Base-by-base conservation (phyloP, 2,888 invertebrate genomes). In the Pristionchus entomophagus region DNA sequence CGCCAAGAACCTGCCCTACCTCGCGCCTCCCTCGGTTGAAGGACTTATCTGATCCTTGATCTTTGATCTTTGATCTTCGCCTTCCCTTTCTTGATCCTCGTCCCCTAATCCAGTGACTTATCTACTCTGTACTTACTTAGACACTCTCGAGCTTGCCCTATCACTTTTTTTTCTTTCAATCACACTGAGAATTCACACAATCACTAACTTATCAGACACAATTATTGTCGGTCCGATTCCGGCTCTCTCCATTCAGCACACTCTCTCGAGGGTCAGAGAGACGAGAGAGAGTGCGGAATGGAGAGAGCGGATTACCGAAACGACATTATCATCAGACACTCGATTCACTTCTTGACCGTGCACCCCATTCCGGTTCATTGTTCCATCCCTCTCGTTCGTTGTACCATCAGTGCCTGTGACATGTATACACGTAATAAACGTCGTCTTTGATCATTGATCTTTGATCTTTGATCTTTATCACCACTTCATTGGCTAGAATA, bases 1-100 rank as follows among this genome's bases (percentile, higher is more conserved):
- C 85, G 92, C 92, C 35, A 92, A 92, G 88, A 90, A 92, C 78
- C 87, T 92, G 59, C 92, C 92, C 65, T 91, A 91, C 86, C 89
- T 93, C 69, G 89, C 90, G 56, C 93, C 92, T n/a, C 92, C 92
- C 38, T 90, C 88, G 22, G 56, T 84, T 84, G 93, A 93, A 86
- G 93, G 93, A 62, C 91, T 90, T 26, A 90, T 90, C 81, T 91
- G 65, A 88, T 78, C 78, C 26, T 78, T 78, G 78, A 51, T 45
- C 78, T 49, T 49, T 78, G 78, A 69, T 10, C 5, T 2, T 5
- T 62, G 32, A 45, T 45, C 45, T 45, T 45, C 62, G 62, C 29
- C 62, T 32, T 26, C 62, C 62, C 62, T 14, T 14, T 53, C 53
- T 4, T 56, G 56, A 56, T 56, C n/a, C 56, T 56, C 56, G 22